phyloP scores from a whole-genome alignment of 2,797 vertebrate genomes.

The Sebastes elongatus region DNA sequence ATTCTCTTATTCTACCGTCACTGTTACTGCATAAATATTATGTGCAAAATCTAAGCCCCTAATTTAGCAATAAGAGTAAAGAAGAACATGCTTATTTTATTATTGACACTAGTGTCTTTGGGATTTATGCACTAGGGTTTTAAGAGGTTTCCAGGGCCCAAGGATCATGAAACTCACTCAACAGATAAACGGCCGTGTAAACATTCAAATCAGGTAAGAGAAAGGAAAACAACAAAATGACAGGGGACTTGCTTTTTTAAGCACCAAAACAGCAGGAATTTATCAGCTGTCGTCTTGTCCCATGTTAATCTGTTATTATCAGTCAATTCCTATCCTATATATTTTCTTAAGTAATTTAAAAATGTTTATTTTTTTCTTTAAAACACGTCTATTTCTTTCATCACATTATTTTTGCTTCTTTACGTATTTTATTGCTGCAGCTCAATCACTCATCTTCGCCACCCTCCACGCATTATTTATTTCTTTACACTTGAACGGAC shows the following conservation, averaged over 20 bases:
- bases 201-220: constrained; percentile 50
- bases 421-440: constrained; percentile 10
- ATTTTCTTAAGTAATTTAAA: not conserved
- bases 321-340: not conserved
- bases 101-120: constrained; percentile 24
- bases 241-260: constrained; percentile 9
- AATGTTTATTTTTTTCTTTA: not conserved
- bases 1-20: not conserved
- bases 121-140: constrained; percentile 49
- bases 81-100: constrained; percentile 30
- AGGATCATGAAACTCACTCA: constrained; percentile 62
- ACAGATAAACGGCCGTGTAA: constrained; percentile 57
- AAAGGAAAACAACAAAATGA: constrained; percentile 49
- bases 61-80: not conserved
- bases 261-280: constrained; percentile 30
- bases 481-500: constrained; percentile 36
- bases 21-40: not conserved
- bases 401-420: not conserved
- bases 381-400: constrained; percentile 11
- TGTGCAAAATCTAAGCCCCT: not conserved
- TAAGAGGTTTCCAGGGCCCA: constrained; percentile 48
- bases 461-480: constrained; percentile 5
- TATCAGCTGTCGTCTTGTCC: not conserved
- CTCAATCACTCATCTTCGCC: constrained; percentile 18
- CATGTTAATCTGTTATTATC: not conserved